Conservation (phyloP, 2,888 invertebrate species). For the Tinea pellionella region DNA sequence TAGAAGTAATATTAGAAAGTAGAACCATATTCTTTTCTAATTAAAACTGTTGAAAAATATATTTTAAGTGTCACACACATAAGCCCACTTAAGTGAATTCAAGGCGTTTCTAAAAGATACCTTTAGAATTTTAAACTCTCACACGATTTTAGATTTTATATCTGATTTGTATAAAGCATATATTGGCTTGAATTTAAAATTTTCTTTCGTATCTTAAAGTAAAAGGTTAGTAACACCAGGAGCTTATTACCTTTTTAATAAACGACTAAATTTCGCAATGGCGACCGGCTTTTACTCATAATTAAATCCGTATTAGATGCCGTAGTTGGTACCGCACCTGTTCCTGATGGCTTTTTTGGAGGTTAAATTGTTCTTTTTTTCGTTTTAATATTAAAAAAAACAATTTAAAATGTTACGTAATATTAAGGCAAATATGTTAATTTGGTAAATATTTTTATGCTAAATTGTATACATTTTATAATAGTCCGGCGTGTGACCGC, state of each 20-base stretch:
- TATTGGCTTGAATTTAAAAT: not conserved
- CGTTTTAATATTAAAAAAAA: not conserved
- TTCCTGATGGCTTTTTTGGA: not conserved
- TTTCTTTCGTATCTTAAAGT: not conserved
- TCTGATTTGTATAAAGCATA: not conserved
- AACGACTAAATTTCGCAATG: constrained; percentile 11
- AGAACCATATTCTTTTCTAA: not conserved
- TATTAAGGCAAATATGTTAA: too few relatives aligned
- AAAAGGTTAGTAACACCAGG: not conserved
- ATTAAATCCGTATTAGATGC: constrained; percentile 9
- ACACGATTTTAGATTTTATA: not conserved
- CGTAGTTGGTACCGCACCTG: not conserved
- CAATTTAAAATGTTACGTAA: not conserved
- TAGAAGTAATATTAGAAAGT: too few relatives aligned
- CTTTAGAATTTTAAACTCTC: not conserved
- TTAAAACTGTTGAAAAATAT: not conserved
- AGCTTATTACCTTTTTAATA: constrained; percentile 13
- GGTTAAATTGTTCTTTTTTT: not conserved
- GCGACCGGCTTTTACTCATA: constrained; percentile 7
- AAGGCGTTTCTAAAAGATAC: constrained; percentile 3
- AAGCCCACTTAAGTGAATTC: constrained; percentile 5
- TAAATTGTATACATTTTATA: too few relatives aligned
- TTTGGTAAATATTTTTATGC: too few relatives aligned
- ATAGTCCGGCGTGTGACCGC: too few relatives aligned
- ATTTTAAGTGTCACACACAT: not conserved